phyloP scores from a whole-genome alignment of 2,888 invertebrate species.

The Muschampia plurimacula region DNA sequence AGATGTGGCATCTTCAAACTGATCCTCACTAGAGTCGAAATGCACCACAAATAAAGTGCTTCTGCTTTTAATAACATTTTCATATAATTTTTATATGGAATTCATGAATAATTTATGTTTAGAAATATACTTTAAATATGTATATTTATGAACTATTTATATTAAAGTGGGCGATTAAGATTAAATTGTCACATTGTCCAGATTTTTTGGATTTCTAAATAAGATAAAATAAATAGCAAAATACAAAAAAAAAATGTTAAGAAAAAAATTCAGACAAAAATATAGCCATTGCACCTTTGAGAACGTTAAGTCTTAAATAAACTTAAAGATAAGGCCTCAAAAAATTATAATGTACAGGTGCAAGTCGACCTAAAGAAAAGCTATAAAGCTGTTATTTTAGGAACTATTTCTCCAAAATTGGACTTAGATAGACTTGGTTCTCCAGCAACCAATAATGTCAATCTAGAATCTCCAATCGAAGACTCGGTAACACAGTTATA shows the following conservation, averaged over 20 bases:
- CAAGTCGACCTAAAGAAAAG: conserved; percentile 39
- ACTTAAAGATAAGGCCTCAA: conserved; percentile 14
- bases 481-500: conserved; percentile 34
- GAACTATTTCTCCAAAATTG: conserved; percentile 48
- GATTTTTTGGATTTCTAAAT: neutral
- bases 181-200: conserved; percentile 18
- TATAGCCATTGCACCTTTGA: conserved; percentile 12
- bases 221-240: neutral
- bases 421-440: conserved; percentile 39
- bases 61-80: conserved; percentile 7
- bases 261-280: neutral
- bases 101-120: conserved; percentile 13
- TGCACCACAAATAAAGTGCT: conserved; percentile 24
- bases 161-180: conserved; percentile 22
- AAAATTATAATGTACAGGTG: conserved; percentile 25
- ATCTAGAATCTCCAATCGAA: conserved; percentile 21
- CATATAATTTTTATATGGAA: neutral
- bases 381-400: conserved; percentile 45
- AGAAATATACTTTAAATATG: conserved; percentile 16
- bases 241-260: neutral
- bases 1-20: conserved; percentile 24
- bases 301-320: conserved; percentile 11
- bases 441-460: conserved; percentile 21
- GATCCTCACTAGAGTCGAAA: conserved; percentile 10
- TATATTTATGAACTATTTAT: conserved; percentile 21